Evolutionary conservation across 2,797 vertebrate genomes (phyloP), one percentile per base, ranked within the genome.

Genomic region (Loris lydekkerianus): DNA sequence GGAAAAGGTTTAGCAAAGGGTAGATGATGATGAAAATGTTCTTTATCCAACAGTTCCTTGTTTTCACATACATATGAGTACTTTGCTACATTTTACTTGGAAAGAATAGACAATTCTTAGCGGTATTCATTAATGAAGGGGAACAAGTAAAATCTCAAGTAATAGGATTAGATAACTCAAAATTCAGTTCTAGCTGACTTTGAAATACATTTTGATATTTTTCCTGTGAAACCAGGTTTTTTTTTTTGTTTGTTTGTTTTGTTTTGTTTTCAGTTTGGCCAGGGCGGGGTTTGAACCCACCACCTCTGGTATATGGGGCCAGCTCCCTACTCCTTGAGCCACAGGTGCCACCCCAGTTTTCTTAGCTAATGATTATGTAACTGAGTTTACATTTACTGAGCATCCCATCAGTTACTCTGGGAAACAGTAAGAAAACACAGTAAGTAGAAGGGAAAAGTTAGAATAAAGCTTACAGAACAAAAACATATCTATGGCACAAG

Each of bases 351-450:
- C 14, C 49, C 29, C 7, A 34, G 17, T 60, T 90, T 86, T 84
- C 56, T 82, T 85, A 89, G 17, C 56, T 91, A 73, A 86, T 90
- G 69, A 77, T 78, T 23, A 89, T 43, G 90, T 92, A 82, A 65
- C 21, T 56, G 29, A 80, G 27, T 20, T 67, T 89, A 23, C 17
- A n/a, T 43, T 94, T 88, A 75, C n/a, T 81, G 60, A 53, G 53
- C 67, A 86, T 14, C 69, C 69, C 2, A 75, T 2, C 34, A 80
- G 82, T 4, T 90, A 25, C 29, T 82, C 29, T 93, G 23, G 81
- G n/a, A 83, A 25, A 89, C 0, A 53, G 21, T 25, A 86, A 86
- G 77, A 93, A 94, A 94, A 73, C 31, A 67, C 10, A 25, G 21
- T 34, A 67, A 81, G 14, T 6, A 34, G 43, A 31, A 60, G 2